These are phyloP conservation scores for Heliocidaris tuberculata DNA, from an alignment of 35 echinoderm and acorn worm genomes.

Conservation along the genomic window DNA sequence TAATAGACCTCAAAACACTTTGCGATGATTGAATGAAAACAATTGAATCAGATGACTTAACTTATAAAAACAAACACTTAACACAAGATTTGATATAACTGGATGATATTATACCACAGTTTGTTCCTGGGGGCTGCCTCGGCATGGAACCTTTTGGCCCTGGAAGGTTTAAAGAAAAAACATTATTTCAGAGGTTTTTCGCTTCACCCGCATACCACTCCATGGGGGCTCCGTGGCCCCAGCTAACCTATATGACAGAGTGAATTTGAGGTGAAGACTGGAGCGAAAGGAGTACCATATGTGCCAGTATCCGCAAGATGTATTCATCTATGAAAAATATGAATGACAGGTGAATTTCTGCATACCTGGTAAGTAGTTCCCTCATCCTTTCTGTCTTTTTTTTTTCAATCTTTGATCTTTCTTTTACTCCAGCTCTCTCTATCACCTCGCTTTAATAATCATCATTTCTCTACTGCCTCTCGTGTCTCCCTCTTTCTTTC, in stretches of 20 bases:
- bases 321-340: background rate
- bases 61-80: background rate
- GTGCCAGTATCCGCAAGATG: background rate
- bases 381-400: background rate
- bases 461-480: too few relatives aligned
- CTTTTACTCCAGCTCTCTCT: too few relatives aligned
- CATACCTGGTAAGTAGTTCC: background rate
- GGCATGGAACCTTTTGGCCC: background rate
- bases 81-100: background rate
- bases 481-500: too few relatives aligned
- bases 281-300: background rate
- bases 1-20: background rate
- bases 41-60: background rate
- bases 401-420: too few relatives aligned
- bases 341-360: background rate
- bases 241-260: slow-evolving; percentile 11
- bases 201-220: background rate
- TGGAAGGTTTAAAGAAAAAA: background rate
- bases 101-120: background rate
- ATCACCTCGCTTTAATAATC: too few relatives aligned
- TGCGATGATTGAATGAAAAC: background rate
- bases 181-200: background rate
- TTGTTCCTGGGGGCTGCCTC: background rate
- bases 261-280: background rate
- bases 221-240: background rate